phyloP scores from a whole-genome alignment of 2,113 vertebrate species.

The Chamaetylas fuelleborni region DNA sequence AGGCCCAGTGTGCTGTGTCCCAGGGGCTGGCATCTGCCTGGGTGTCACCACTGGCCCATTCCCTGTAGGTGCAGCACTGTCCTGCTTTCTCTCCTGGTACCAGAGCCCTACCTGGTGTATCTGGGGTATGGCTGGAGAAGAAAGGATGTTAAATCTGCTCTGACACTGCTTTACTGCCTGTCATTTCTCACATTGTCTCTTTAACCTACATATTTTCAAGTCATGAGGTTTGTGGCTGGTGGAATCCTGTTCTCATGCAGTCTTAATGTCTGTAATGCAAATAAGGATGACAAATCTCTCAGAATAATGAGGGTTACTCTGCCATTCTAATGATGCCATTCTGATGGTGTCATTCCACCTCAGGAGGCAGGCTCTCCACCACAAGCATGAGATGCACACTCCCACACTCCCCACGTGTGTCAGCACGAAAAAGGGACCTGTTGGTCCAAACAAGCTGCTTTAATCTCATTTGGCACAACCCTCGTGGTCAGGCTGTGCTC shows the following conservation, averaged over 20 bases:
- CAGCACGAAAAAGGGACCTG: neutral
- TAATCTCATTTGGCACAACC: neutral
- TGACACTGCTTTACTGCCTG: neutral
- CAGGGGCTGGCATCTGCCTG: neutral
- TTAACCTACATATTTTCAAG: neutral
- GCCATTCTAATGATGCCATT: neutral
- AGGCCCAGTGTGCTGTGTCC: accelerated
- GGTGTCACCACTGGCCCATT: neutral
- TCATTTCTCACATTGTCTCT: neutral
- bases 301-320: neutral
- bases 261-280: neutral
- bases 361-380: neutral
- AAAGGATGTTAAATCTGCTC: neutral
- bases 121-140: neutral
- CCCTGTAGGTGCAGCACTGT: neutral
- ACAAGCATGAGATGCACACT: neutral
- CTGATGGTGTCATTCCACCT: neutral
- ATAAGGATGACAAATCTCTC: neutral
- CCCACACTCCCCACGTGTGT: accelerated
- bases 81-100: neutral
- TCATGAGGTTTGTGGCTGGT: neutral
- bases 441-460: neutral
- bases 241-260: neutral
- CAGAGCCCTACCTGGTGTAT: neutral
- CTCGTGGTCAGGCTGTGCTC: neutral